Percentiles rank a stretch among this genome's conserved stretches.
phyloP scores from a whole-genome alignment of 2,797 vertebrate genomes.

The Scolopax rusticola region DNA sequence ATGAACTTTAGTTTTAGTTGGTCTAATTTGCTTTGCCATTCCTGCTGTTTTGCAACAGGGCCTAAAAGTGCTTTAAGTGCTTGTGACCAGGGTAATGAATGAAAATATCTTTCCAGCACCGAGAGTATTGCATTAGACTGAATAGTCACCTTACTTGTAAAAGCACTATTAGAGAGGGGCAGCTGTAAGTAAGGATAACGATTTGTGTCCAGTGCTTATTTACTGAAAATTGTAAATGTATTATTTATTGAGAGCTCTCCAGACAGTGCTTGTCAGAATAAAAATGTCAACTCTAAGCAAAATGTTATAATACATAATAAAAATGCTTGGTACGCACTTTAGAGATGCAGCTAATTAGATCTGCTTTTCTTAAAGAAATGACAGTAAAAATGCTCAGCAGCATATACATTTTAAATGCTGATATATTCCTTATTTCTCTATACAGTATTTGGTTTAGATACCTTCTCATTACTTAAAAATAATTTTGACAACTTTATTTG shows the following conservation, averaged over 20 bases:
- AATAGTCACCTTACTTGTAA: conserved; percentile 99
- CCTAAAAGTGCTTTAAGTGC: conserved; percentile 99
- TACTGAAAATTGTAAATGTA: conserved; percentile 98
- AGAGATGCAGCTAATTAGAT: conserved; percentile 92
- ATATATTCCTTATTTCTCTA: conserved; percentile 60
- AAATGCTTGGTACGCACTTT: conserved; percentile 91
- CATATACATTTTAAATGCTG: conserved; percentile 73
- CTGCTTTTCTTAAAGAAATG: conserved; percentile 85
- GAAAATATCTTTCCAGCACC: conserved; percentile 94
- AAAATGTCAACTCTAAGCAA: conserved; percentile 93
- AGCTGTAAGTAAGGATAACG: conserved; percentile 93
- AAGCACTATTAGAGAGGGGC: conserved; percentile 91
- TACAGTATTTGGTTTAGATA: conserved; percentile 70
- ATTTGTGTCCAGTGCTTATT: conserved; percentile 96
- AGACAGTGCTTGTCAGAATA: conserved; percentile 94
- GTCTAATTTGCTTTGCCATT: conserved; percentile 74
- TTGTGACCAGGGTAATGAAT: conserved; percentile 98
- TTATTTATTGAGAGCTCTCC: conserved; percentile 97
- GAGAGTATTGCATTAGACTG: conserved; percentile 94
- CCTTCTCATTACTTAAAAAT: conserved; percentile 73
- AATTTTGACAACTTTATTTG: conserved; percentile 75
- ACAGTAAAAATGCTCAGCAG: conserved; percentile 75
- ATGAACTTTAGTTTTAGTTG: conserved; percentile 80
- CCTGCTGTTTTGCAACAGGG: conserved; percentile 87
- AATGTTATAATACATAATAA: conserved; percentile 92